These are phyloP conservation scores for Crossocerus cetratus DNA, from an alignment of 2,888 invertebrate genomes.

Conservation along the genomic window DNA sequence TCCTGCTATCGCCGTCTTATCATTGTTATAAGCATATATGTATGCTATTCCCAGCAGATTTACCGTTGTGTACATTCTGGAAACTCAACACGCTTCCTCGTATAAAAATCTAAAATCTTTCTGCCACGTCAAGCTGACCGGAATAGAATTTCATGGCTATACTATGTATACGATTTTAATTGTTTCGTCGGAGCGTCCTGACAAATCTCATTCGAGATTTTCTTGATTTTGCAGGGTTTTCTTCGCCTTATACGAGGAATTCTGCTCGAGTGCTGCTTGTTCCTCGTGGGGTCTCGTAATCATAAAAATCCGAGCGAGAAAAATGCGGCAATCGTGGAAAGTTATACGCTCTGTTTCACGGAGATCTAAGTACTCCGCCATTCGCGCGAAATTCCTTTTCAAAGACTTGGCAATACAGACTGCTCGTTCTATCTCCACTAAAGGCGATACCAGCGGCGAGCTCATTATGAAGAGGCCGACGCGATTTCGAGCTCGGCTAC, in stretches of 20 bases:
- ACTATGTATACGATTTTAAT: no score
- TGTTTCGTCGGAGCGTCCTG: not conserved
- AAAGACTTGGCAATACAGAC: slow-evolving; percentile 6
- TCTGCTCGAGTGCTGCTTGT: no score
- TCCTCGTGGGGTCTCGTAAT: not conserved
- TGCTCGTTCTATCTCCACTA: slow-evolving; percentile 49
- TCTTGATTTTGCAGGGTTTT: no score
- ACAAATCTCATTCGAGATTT: not conserved
- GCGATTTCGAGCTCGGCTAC: slow-evolving; percentile 47
- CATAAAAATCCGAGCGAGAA: not conserved
- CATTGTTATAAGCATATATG: slow-evolving; percentile 48
- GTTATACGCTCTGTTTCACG: not conserved
- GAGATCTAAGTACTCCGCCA: not conserved
- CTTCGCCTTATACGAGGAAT: no score
- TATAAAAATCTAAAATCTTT: no score
- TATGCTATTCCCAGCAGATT: slow-evolving; percentile 47
- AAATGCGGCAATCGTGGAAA: not conserved
- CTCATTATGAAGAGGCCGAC: slow-evolving; percentile 64
- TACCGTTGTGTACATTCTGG: slow-evolving; percentile 3
- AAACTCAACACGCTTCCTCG: not conserved
- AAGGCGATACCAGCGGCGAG: slow-evolving; percentile 64
- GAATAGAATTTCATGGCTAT: no score
- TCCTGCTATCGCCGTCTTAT: slow-evolving; percentile 48
- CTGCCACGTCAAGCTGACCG: no score
- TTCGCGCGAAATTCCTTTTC: slow-evolving; percentile 19